Conservation (phyloP, 2,888 invertebrate genomes). For the Eurois occulta region DNA sequence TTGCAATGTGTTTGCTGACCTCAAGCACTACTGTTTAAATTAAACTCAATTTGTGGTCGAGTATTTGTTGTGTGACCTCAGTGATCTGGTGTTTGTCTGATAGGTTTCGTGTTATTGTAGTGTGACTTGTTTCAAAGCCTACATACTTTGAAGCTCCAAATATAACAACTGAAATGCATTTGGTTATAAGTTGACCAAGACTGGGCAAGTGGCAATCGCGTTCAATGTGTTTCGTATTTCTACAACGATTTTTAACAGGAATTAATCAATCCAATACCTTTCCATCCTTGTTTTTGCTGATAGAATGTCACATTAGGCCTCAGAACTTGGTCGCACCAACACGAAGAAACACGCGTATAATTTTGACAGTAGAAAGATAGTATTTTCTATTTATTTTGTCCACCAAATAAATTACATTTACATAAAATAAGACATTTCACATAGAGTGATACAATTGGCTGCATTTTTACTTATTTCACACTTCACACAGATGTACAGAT, state of each 20-base stretch:
- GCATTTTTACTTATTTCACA: neutral
- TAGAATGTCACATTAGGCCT: neutral
- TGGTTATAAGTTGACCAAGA: neutral
- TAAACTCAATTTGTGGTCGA: constrained; percentile 60
- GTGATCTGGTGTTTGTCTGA: neutral
- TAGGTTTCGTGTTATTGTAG: neutral
- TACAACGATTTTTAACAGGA: too few relatives aligned
- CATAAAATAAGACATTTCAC: neutral
- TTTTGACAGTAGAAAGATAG: too few relatives aligned
- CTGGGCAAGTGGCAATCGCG: neutral
- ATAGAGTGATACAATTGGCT: neutral
- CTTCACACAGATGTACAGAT: neutral
- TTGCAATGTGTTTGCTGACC: constrained; percentile 64
- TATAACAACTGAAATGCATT: neutral
- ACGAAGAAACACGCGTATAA: too few relatives aligned
- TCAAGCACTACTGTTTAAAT: constrained; percentile 64
- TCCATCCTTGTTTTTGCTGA: neutral
- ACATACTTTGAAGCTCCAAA: neutral
- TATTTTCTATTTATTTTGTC: too few relatives aligned
- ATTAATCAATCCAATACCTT: neutral
- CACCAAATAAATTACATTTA: too few relatives aligned
- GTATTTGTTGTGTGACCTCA: constrained; percentile 37
- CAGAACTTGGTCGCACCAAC: too few relatives aligned
- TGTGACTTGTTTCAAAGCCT: neutral
- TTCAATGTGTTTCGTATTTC: neutral